Evolutionary conservation across 2,113 vertebrate genomes (phyloP).

Genomic region (Peromyscus maniculatus): DNA sequence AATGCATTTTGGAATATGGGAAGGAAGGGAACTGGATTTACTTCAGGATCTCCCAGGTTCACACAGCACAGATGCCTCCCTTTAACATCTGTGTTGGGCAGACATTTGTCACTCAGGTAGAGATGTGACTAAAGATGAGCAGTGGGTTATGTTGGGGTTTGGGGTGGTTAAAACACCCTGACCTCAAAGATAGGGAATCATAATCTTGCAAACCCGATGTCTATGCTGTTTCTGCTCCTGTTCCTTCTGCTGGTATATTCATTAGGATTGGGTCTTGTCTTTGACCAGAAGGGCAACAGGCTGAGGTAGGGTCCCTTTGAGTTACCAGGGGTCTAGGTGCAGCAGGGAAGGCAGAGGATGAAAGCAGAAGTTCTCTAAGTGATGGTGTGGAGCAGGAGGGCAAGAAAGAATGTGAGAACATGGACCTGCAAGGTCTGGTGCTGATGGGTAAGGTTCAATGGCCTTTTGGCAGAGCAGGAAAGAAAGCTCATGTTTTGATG

Average conservation of each 20-base stretch:
- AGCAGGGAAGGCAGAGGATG: not conserved
- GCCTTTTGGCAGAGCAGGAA: not conserved
- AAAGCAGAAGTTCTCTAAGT: not conserved
- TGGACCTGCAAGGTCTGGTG: not conserved
- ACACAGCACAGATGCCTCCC: not conserved
- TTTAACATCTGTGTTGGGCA: not conserved
- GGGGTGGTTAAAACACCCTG: not conserved
- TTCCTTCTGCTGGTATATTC: not conserved
- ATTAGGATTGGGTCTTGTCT: not conserved
- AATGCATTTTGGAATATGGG: not conserved
- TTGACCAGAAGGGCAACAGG: not conserved
- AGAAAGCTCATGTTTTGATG: not conserved
- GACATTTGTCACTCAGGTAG: not conserved
- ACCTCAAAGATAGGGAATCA: not conserved
- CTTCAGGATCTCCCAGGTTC: not conserved
- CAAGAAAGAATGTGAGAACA: not conserved
- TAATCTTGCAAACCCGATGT: not conserved
- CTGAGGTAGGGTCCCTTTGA: not conserved
- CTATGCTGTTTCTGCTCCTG: not conserved
- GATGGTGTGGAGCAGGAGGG: not conserved
- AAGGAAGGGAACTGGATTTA: not conserved
- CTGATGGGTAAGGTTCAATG: not conserved
- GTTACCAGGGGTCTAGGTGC: not conserved
- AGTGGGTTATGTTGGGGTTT: not conserved
- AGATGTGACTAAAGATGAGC: not conserved